Evolutionary conservation across 2,113 vertebrate species (phyloP), one percentile per base, ranked within the genome.

Genomic region (rat (Rattus norvegicus)): DNA sequence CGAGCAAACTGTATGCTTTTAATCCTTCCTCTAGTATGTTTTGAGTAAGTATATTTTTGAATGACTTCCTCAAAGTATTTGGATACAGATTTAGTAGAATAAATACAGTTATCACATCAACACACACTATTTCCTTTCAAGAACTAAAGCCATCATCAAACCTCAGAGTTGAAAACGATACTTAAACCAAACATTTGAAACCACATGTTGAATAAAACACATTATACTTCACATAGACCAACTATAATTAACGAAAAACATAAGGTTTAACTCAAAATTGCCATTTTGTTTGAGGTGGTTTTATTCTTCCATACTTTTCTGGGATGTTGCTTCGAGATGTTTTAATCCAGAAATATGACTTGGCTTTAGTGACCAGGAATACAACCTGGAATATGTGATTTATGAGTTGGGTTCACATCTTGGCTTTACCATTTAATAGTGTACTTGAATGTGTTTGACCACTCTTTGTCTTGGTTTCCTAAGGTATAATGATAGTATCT

Each of bases 221-320:
- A 95, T 81, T 92, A 88, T 56, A 69, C 81, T 95, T 97, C 93
- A 54, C 52, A 47, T 69, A 92, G 85, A 96, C 76, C 54, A 61
- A 95, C 65, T 93, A 33, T 91, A 97, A 95, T 97, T 97, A 95
- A 95, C 33, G 72, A 81, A 97, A 96, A 98, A 92, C 94, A 85
- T 69, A 92, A 95, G 67, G 76, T 95, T 96, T 88, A 92, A 61
- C 77, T 97, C 43, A 93, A 67, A 95, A 86, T 90, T 94, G 88
- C 91, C 81, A 4, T 95, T 43, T 72, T 65, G 91, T 96, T 95
- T 92, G 93, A 81, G 47, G 91, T 90, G 72, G 88, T 85, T 97
- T 97, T 93, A 76, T 85, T 97, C 85, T 95, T 92, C 75, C 85
- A 17, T 86, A 69, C 26, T 96, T 97, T 73, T 63, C 67, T 98